A percentile compares a stretch with the other conserved stretches of the same genome.
These are phyloP conservation scores for Isurus oxyrinchus DNA, from an alignment of 2,113 vertebrate species.

Conservation along the genomic window DNA sequence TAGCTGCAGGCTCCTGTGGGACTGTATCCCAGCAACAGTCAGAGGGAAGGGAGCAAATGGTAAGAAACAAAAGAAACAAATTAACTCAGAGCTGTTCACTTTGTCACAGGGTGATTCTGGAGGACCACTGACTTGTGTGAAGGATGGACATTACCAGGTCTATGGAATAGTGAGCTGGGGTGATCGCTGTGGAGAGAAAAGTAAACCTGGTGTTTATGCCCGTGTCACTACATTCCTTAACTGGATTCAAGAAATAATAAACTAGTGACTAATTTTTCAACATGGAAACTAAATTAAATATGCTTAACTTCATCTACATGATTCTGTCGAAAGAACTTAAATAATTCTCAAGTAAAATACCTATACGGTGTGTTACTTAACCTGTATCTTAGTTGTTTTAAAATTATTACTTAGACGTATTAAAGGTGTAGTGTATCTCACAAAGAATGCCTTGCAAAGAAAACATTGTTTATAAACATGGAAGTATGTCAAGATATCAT, in stretches of 20 bases:
- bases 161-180: conserved; percentile 96
- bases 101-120: conserved; percentile 82
- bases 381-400: neutral
- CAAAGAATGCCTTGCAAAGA: neutral
- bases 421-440: neutral
- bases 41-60: neutral
- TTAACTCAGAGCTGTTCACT: conserved; percentile 8
- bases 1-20: neutral
- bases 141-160: conserved; percentile 50
- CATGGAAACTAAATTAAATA: neutral
- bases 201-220: conserved; percentile 84
- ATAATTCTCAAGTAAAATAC: neutral
- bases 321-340: neutral
- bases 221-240: conserved; percentile 61
- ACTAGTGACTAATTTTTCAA: neutral
- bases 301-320: neutral
- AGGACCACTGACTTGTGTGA: conserved; percentile 75
- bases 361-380: neutral
- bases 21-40: neutral
- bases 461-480: neutral
- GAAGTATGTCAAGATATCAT: neutral
- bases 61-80: neutral
- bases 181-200: conserved; percentile 66
- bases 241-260: conserved; percentile 61
- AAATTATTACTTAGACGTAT: neutral